These are phyloP conservation scores for Lampris incognitus DNA, from an alignment of 2,113 vertebrate species.

Conservation along the genomic window DNA sequence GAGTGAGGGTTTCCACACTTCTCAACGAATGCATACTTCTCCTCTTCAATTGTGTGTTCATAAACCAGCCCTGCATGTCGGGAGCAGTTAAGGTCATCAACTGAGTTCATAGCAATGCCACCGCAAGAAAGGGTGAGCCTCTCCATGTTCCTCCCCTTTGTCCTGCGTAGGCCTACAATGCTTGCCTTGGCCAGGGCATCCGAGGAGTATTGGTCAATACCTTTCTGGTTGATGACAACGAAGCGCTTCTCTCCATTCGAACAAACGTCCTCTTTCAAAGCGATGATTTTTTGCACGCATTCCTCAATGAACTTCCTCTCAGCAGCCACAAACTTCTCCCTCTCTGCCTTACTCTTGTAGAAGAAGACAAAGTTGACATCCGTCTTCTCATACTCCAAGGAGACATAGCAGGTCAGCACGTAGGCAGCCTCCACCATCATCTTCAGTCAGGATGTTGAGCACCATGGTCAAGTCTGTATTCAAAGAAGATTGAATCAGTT, in stretches of 20 bases:
- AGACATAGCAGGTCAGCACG: conserved; percentile 89
- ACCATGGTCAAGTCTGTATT: conserved; percentile 84
- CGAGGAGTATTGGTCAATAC: conserved; percentile 90
- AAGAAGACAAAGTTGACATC: conserved; percentile 94
- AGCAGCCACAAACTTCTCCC: conserved; percentile 89
- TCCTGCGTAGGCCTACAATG: conserved; percentile 89
- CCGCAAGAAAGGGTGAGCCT: conserved; percentile 91
- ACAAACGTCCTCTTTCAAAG: conserved; percentile 86
- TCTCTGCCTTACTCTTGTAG: conserved; percentile 90
- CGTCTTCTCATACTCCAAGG: conserved; percentile 93
- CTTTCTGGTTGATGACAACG: conserved; percentile 93
- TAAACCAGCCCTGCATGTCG: conserved; percentile 89
- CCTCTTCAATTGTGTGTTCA: conserved; percentile 91
- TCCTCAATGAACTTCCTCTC: conserved; percentile 93
- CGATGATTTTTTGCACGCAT: conserved; percentile 89
- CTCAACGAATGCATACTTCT: conserved; percentile 91
- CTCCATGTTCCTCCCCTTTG: conserved; percentile 93
- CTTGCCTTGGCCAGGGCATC: conserved; percentile 90
- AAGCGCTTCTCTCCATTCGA: conserved; percentile 87
- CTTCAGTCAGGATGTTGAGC: conserved; percentile 92
- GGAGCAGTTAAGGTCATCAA: conserved; percentile 89
- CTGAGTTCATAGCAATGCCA: conserved; percentile 87
- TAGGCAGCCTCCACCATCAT: conserved; percentile 89
- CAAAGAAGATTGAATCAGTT: too few species aligned
- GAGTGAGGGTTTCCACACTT: conserved; percentile 90